Base-by-base conservation (phyloP, 2,113 vertebrate genomes). In the Thunnus maccoyii region DNA sequence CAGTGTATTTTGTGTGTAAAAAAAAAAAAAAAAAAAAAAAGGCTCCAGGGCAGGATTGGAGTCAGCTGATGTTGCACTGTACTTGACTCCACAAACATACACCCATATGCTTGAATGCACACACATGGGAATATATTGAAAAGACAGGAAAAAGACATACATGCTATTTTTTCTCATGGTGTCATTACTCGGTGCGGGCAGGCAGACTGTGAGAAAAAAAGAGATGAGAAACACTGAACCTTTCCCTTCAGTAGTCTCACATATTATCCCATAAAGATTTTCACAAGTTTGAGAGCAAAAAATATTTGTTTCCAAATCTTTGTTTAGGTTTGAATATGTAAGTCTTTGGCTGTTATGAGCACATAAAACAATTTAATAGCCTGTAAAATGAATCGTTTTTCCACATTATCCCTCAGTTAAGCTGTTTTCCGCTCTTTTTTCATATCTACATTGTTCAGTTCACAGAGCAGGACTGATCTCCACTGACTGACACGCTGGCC, bases 81-180 rank as follows among this genome's bases (percentile, higher is more conserved):
- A 69, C 13, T 47, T 30, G n/a, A 66, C n/a, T 55, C 44, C 3
- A 32, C 36, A 63, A 56, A 79, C 25, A 74, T 44, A 68, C 46
- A 66, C 64, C 48, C 51, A 27, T 56, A 72, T 48, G 50, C 41
- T 64, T 20, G n/a, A 18, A 47, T 36, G 72, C 20, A 58, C 20
- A 56, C 46, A 74, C 78, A 76, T 30, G 57, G 57, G 36, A 41
- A 41, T 41, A 41, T 41, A 41, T 6, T 41, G 36, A 41, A 41
- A 2, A 2, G 36, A 41, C 36, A 41, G 36, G 36, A 41, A 41
- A 41, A 41, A 41, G 36, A 41, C 7, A 41, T 41, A 41, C 2
- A 41, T 41, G 36, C 9, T 9, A 41, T 9, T 83, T 56, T 52
- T 75, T 86, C 60, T 68, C 75, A 69, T 41, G 74, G 68, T 82